Percentiles rank a stretch among this genome's conserved stretches.
These are phyloP conservation scores for Chiloscyllium punctatum DNA, from an alignment of 2,797 vertebrate genomes.

Conservation along the genomic window DNA sequence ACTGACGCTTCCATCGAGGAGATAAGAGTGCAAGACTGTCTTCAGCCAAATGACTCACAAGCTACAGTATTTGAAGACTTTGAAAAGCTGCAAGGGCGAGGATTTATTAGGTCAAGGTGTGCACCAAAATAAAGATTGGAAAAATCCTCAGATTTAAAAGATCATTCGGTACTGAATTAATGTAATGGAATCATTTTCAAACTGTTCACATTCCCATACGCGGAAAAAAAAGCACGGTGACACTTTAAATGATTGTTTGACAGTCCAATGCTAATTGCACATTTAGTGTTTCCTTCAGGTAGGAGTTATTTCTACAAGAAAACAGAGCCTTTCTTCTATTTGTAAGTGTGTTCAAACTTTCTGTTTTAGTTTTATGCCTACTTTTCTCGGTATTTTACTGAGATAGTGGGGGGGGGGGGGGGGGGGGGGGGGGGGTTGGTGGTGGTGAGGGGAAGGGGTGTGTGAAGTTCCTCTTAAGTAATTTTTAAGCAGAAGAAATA, in stretches of 20 bases:
- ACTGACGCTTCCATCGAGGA: background rate
- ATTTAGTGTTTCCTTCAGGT: background rate
- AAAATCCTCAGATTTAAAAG: background rate
- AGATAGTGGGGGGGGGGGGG: background rate
- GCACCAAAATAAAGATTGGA: background rate
- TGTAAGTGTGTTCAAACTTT: background rate
- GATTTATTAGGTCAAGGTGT: background rate
- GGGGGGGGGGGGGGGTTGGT: background rate
- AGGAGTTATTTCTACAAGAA: background rate
- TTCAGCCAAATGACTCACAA: background rate
- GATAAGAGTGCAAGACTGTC: background rate
- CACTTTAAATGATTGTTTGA: background rate
- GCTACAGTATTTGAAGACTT: background rate
- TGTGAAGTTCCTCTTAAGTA: background rate
- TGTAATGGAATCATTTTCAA: background rate
- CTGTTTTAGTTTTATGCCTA: background rate
- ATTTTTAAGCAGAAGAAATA: background rate
- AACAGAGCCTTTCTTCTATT: background rate
- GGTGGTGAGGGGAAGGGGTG: too few relatives aligned
- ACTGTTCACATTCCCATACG: background rate
- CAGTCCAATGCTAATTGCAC: background rate
- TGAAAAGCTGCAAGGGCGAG: background rate
- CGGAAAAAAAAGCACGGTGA: background rate
- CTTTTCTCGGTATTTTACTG: background rate
- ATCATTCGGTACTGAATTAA: background rate